Evolutionary conservation across 2,797 vertebrate species (phyloP).

Genomic region (Tauraco hartlaubi): DNA sequence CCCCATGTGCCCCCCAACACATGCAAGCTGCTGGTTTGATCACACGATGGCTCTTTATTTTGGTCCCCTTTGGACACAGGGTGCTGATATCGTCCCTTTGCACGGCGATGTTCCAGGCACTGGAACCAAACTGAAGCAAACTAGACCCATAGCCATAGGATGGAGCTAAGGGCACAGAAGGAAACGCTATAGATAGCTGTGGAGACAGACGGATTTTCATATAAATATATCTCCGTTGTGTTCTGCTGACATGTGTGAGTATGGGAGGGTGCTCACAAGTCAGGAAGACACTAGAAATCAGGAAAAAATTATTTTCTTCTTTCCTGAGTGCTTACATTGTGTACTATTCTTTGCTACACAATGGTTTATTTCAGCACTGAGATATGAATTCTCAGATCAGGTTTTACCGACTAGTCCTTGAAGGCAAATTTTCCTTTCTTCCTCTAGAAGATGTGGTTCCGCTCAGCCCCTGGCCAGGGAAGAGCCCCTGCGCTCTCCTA

Average conservation of each 20-base stretch:
- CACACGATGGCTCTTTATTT: neutral
- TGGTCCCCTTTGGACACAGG: neutral
- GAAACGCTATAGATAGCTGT: neutral
- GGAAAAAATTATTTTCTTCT: constrained; percentile 73
- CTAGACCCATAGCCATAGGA: neutral
- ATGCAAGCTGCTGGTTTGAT: neutral
- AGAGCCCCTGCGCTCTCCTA: neutral
- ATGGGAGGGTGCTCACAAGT: constrained; percentile 54
- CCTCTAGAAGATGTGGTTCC: neutral
- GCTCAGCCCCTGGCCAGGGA: neutral
- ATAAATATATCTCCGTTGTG: constrained; percentile 43
- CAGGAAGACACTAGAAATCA: constrained; percentile 67
- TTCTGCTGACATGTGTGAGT: constrained; percentile 62
- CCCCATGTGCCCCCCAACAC: neutral
- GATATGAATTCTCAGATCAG: constrained; percentile 57
- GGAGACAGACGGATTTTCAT: constrained; percentile 48
- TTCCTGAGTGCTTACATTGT: constrained; percentile 69
- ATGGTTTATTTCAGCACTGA: constrained; percentile 67
- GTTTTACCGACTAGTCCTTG: constrained; percentile 28
- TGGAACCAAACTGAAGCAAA: neutral
- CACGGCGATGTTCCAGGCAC: neutral
- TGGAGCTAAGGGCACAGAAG: neutral
- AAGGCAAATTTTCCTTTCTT: constrained; percentile 34
- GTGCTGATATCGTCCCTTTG: neutral
- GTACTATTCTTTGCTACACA: constrained; percentile 67